Conservation (phyloP, 2,113 vertebrate genomes). For the Cygnus buccinator region DNA sequence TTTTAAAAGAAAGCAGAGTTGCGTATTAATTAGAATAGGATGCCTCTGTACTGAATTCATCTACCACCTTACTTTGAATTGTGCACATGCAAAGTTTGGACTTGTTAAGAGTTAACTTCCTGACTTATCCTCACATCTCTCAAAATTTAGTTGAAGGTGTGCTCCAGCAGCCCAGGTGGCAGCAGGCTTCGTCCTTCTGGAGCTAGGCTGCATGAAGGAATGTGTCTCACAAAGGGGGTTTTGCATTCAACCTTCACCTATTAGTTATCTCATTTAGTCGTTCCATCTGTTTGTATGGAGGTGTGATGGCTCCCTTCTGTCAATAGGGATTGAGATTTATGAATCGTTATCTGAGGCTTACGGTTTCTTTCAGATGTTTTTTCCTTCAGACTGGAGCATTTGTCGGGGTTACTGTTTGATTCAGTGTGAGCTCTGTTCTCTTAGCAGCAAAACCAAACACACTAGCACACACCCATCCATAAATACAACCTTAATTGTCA, state of each 20-base stretch:
- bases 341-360: not conserved
- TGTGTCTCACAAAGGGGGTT: not conserved
- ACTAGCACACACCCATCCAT: not conserved
- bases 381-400: not conserved
- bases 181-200: not conserved
- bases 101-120: not conserved
- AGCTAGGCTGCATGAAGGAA: not conserved
- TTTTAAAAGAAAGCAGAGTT: not conserved
- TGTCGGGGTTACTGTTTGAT: not conserved
- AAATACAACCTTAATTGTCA: constrained; percentile 7
- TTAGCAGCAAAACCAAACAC: not conserved
- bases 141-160: not conserved
- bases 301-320: not conserved
- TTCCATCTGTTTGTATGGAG: not conserved
- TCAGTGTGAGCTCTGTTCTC: not conserved
- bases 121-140: not conserved
- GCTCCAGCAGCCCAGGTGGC: not conserved
- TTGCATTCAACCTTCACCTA: not conserved
- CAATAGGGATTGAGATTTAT: not conserved
- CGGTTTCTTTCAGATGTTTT: not conserved
- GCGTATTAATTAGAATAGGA: not conserved
- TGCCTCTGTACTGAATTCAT: not conserved
- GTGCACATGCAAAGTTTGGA: not conserved
- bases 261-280: not conserved
- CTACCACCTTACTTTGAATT: not conserved